Evolutionary conservation across 2,888 invertebrate species (phyloP), one percentile per base, ranked within the genome.

Genomic region (Chelonus formosanus): DNA sequence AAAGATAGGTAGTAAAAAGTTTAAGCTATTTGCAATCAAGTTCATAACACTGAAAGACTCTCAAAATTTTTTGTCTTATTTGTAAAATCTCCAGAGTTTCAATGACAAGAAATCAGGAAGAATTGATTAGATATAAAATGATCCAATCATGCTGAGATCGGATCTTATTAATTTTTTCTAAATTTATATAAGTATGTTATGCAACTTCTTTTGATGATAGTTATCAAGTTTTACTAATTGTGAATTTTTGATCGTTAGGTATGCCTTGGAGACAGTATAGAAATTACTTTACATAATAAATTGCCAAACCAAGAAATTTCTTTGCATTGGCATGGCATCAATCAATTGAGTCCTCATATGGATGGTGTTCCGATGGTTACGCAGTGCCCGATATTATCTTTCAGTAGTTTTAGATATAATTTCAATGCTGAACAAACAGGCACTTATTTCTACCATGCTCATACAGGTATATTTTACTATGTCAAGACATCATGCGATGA

Each of bases 311-410:
- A 72, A 6, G 79, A 79, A 54, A 55, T 79, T 44, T 72, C 84
- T 45, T 80, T 87, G 20, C 87, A 87, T 75, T 87, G 86, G 86
- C 87, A 87, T 73, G 87, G 87, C 6, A 61, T 85, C 7, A 78
- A 77, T 52, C 84, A 70, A 7, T 75, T 73, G 7, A 76, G 76
- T 0, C 76, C 77, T 10, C 78, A 81, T 72, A 85, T 84, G 83
- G 85, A 85, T 64, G 85, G 85, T 3, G 85, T 85, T 4, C 73
- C 85, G 1, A 80, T 82, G 78, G 75, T 85, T 3, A 82, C 84
- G 0, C 85, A 85, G 71, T 85, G 85, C 71, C 82, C 85, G 5
- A 81, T 85, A 65, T 67, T 74, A 4, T 82, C 83, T 3, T 79
- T 73, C 48, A 73, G 74, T 7, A 78, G 76, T 40, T 83, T 81